These are phyloP conservation scores for Homarus gammarus DNA, from an alignment of 2,888 invertebrate species.

Conservation along the genomic window DNA sequence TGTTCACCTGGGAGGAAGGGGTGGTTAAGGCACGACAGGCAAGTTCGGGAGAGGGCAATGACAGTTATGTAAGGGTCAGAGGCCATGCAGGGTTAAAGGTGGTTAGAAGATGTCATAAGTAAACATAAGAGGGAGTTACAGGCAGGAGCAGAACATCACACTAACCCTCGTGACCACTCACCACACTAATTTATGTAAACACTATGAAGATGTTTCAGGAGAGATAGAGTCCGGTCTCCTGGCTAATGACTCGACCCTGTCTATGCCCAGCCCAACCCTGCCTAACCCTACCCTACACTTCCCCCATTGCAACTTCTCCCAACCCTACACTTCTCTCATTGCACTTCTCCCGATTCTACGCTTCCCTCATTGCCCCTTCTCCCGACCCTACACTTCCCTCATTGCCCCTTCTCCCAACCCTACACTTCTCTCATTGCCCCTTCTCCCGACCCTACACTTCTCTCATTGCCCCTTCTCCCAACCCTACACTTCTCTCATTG, in stretches of 20 bases:
- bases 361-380: not conserved
- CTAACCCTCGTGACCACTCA: no score
- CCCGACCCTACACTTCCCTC: not conserved
- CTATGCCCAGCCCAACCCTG: no score
- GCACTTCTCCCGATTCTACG: not conserved
- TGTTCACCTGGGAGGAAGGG: no score
- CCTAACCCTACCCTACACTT: not conserved
- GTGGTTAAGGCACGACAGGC: no score
- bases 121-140: not conserved
- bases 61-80: not conserved
- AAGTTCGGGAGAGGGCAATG: not conserved
- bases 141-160: not conserved
- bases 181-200: no score
- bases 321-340: no score
- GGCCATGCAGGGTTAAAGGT: no score
- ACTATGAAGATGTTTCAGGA: no score
- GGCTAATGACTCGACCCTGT: no score
- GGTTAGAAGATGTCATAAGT: no score
- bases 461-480: not conserved
- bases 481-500: not conserved
- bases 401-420: not conserved
- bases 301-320: not conserved
- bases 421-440: not conserved
- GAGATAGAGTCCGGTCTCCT: not conserved
- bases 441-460: not conserved